Percentiles rank a stretch among this genome's conserved stretches.
These are phyloP conservation scores for Poecilia picta DNA, from an alignment of 2,797 vertebrate genomes.

Conservation along the genomic window DNA sequence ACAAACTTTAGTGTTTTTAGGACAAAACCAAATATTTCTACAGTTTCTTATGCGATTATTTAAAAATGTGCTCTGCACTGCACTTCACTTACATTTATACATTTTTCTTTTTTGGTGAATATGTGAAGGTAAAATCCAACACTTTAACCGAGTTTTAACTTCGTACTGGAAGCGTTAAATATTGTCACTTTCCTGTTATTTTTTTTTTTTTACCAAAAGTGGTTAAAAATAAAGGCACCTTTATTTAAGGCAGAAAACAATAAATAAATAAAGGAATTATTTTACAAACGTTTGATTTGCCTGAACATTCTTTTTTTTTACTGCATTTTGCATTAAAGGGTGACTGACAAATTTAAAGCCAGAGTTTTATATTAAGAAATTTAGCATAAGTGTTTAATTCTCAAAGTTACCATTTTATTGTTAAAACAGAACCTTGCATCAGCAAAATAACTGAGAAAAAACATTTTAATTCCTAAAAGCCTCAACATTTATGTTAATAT, in stretches of 20 bases:
- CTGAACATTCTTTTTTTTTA: not conserved
- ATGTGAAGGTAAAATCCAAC: not conserved
- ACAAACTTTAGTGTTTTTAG: too few relatives aligned
- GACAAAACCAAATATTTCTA: not conserved
- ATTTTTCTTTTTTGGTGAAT: not conserved
- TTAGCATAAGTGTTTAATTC: not conserved
- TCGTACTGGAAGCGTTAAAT: not conserved
- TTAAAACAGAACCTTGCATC: not conserved
- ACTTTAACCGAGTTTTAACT: too few relatives aligned
- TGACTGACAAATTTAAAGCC: not conserved
- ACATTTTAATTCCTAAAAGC: not conserved
- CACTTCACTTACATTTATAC: not conserved
- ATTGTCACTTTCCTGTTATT: not conserved
- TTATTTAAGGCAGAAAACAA: too few relatives aligned
- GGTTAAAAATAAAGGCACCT: too few relatives aligned
- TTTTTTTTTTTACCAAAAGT: too few relatives aligned
- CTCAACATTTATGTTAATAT: not conserved
- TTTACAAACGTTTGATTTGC: not conserved
- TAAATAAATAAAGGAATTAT: too few relatives aligned
- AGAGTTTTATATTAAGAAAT: not conserved
- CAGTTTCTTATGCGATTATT: not conserved
- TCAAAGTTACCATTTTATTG: not conserved
- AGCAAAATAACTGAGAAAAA: not conserved
- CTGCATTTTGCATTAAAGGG: not conserved
- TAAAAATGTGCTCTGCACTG: not conserved